Conservation (phyloP, 1,140 invertebrate species). For the Polypedilum pembai region DNA sequence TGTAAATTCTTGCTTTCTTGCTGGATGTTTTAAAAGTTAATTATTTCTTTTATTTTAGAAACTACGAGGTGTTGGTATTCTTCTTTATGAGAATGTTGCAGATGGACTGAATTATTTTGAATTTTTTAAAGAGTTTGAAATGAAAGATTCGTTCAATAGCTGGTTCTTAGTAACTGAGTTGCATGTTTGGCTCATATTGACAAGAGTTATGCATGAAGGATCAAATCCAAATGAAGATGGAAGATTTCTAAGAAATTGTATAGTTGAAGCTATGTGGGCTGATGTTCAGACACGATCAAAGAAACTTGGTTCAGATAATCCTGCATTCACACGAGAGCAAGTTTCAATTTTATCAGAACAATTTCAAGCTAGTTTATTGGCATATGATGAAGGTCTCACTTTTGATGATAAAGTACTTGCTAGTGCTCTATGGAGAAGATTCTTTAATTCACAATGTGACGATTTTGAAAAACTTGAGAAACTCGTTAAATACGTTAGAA, state of each 20-base stretch:
- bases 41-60: slow-evolving; percentile 45
- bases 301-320: slow-evolving; percentile 56
- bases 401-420: slow-evolving; percentile 66
- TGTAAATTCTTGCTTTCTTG: slow-evolving; percentile 32
- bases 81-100: slow-evolving; percentile 56
- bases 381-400: slow-evolving; percentile 78
- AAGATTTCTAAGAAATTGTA: slow-evolving; percentile 57
- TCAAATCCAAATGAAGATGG: slow-evolving; percentile 53
- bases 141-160: slow-evolving; percentile 72
- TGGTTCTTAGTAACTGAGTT: slow-evolving; percentile 79
- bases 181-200: slow-evolving; percentile 74
- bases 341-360: slow-evolving; percentile 59
- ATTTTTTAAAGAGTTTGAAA: slow-evolving; percentile 57
- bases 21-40: too few species aligned
- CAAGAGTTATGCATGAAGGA: slow-evolving; percentile 68
- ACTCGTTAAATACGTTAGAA: slow-evolving; percentile 61
- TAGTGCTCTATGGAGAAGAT: slow-evolving; percentile 72
- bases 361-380: slow-evolving; percentile 73
- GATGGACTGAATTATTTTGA: slow-evolving; percentile 52
- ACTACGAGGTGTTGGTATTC: slow-evolving; percentile 50
- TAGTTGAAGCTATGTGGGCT: slow-evolving; percentile 72
- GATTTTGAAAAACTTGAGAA: slow-evolving; percentile 56
- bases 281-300: slow-evolving; percentile 65
- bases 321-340: slow-evolving; percentile 49
- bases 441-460: slow-evolving; percentile 57